A percentile compares a stretch with the other conserved stretches of the same genome.
Evolutionary conservation across 2,888 invertebrate species (phyloP).

Genomic region (Cataglyphis cursor): DNA sequence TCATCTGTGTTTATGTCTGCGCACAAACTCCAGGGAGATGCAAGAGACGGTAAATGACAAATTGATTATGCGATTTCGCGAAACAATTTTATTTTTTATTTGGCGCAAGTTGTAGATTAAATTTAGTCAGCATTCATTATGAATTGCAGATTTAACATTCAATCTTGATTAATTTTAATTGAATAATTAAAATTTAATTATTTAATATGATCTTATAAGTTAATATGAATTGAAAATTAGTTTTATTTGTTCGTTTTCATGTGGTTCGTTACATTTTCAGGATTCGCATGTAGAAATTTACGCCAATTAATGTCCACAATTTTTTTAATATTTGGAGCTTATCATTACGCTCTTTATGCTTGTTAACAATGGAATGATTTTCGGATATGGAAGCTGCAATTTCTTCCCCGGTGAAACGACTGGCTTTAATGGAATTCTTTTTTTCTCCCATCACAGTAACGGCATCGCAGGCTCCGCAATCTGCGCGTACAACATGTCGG

Average conservation of each 20-base stretch:
- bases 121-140: neutral
- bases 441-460: conserved; percentile 88
- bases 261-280: neutral
- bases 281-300: conserved; percentile 13
- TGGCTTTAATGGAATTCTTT: neutral
- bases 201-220: neutral
- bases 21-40: conserved; percentile 34
- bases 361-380: conserved; percentile 8
- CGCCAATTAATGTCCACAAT: neutral
- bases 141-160: neutral
- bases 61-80: conserved; percentile 31
- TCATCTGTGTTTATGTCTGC: conserved; percentile 51
- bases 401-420: neutral
- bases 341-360: conserved; percentile 9
- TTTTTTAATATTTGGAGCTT: neutral
- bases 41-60: conserved; percentile 49
- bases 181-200: neutral
- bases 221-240: neutral
- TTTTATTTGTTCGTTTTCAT: conserved; percentile 11
- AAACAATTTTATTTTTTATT: neutral
- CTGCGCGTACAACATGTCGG: conserved; percentile 95
- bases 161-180: neutral
- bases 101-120: neutral
- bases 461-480: conserved; percentile 97
- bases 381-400: neutral